Conservation (phyloP, 1,140 invertebrate genomes). For the Pogonomyrmex barbatus region DNA sequence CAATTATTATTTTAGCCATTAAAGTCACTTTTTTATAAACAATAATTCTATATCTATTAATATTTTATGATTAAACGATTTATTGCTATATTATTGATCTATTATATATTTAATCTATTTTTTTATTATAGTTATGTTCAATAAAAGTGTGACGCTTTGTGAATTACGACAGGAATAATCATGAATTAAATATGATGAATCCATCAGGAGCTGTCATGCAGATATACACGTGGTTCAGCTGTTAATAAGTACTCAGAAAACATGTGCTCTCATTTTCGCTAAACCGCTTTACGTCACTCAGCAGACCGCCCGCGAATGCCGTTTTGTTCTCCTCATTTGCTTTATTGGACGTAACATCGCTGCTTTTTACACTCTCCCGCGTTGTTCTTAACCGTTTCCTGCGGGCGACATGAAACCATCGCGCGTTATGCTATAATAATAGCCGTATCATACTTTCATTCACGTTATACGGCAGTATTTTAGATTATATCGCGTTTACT, state of each 20-base stretch:
- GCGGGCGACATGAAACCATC: not conserved
- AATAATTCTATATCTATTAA: not conserved
- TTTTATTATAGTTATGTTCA: not conserved
- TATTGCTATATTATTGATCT: not conserved
- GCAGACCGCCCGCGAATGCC: conserved; percentile 34
- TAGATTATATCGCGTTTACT: not conserved
- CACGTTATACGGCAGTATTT: not conserved
- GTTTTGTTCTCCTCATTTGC: conserved; percentile 64
- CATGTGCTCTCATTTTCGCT: conserved; percentile 68
- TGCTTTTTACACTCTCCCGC: conserved; percentile 69
- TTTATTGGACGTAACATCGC: conserved; percentile 63
- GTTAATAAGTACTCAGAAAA: conserved; percentile 68
- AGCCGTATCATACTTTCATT: not conserved
- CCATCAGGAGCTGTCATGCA: conserved; percentile 40
- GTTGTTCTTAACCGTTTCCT: conserved; percentile 39
- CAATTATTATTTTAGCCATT: not conserved
- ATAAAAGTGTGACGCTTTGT: not conserved
- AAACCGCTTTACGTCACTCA: conserved; percentile 69
- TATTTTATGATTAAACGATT: not conserved
- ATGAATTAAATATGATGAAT: conserved; percentile 67
- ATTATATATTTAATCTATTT: not conserved
- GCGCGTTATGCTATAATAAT: conserved; percentile 12
- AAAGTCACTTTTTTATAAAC: not conserved
- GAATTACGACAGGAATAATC: conserved; percentile 50
- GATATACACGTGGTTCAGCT: conserved; percentile 68